Evolutionary conservation across 2,797 vertebrate genomes (phyloP), one percentile per base, ranked within the genome.

Genomic region (Hylomyscus alleni): DNA sequence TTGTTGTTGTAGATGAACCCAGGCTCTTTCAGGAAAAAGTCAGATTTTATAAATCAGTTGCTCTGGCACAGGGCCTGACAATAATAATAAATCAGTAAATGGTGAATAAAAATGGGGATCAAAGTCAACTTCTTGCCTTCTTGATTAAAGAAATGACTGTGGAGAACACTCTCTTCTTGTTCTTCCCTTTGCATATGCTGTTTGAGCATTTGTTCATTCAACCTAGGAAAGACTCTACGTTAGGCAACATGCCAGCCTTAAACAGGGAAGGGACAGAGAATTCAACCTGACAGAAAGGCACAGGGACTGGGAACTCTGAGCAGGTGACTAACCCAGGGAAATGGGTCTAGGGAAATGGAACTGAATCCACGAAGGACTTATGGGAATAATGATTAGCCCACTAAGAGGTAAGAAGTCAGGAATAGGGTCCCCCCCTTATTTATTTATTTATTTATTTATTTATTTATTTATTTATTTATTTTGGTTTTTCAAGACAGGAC

Each of bases 161-260:
- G 29, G 62, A 77, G 50, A 88, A 22, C 60, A 62, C 73, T 31
- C 69, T 81, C 89, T 92, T 78, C n/a, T 82, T 90, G 72, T 58
- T 52, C 77, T 91, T 73, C 73, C 67, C 37, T 93, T 91, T 94
- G 73, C n/a, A 22, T 52, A 29, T n/a, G 13, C 34, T 95, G 58
- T 65, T 76, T 84, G 90, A 93, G 54, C 20, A 24, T 94, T 89
- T 86, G 56, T 69, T 96, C 69, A 85, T 60, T 93, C 65, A 90
- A 72, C 62, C 47, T 83, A 91, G 90, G 58, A 96, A 72, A 81
- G 37, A 73, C 34, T 93, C 37, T 96, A 20, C 82, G 89, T 88
- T 73, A 77, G 78, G 95, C 94, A 89, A 72, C 24, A 67, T 60
- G 88, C 85, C 92, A 96, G 29, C 54, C 77, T 65, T 90, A 75